Percentiles rank a stretch among this genome's conserved stretches.
phyloP scores from a whole-genome alignment of 1,140 invertebrate species.

The Rhynchophorus ferrugineus region DNA sequence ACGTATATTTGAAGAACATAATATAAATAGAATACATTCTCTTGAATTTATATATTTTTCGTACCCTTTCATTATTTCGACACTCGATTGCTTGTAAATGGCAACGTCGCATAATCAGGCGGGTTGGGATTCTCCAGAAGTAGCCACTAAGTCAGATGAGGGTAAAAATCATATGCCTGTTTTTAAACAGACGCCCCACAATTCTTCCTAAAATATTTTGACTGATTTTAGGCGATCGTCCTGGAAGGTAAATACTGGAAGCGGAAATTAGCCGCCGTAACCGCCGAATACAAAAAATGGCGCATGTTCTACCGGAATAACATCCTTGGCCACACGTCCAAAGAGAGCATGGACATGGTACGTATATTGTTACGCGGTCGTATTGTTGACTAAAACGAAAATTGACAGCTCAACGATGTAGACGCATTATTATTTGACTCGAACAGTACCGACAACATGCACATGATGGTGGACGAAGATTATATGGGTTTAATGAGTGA shows the following conservation, averaged over 20 bases:
- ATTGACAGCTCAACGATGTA: constrained; percentile 64
- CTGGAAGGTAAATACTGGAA: constrained; percentile 99
- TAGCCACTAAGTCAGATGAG: no score
- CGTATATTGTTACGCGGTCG: constrained; percentile 18
- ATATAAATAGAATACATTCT: no score
- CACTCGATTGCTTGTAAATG: no score
- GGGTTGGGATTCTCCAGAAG: no score
- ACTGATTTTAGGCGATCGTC: constrained; percentile 77
- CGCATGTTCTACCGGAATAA: constrained; percentile 87
- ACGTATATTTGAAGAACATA: no score
- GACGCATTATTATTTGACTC: constrained; percentile 70
- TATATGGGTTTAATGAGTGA: constrained; percentile 86
- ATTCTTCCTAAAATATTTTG: not conserved
- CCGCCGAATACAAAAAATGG: constrained; percentile 99
- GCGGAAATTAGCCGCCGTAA: constrained; percentile 88
- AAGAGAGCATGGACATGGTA: constrained; percentile 71
- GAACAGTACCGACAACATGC: constrained; percentile 54
- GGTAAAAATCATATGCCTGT: no score
- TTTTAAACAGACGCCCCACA: no score
- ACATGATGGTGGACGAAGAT: constrained; percentile 81
- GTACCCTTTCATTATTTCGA: no score
- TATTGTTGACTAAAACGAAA: constrained; percentile 31
- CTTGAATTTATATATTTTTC: no score
- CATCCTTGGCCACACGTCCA: constrained; percentile 64
- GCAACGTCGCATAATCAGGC: no score